Evolutionary conservation across 2,797 vertebrate species (phyloP), one percentile per base, ranked within the genome.

Genomic region (Melanotaenia maccullochi): DNA sequence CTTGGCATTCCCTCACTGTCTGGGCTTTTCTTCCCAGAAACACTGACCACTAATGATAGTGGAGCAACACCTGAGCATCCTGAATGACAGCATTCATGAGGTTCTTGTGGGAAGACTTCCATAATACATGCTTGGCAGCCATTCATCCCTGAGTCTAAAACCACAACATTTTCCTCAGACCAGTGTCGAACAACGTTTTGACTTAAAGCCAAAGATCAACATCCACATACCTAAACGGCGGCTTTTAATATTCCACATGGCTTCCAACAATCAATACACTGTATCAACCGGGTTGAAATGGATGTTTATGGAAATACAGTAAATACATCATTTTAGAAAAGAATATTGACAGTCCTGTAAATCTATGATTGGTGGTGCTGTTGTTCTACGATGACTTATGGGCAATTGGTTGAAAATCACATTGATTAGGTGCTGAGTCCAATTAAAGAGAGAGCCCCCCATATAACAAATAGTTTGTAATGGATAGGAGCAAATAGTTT

Each of bases 1-100:
- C 67, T 56, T 62, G 22, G 66, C 85, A 82, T 89, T 84, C 81
- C 54, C 77, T 62, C 38, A 68, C 75, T 68, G 63, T 67, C 14
- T 66, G 75, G 82, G 84, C 61, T 76, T 87, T 78, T 84, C 70
- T 92, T 93, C 91, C 87, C 82, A 89, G 91, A 93, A 93, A 87
- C 79, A 79, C 83, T 90, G 87, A 89, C 88, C 88, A 83, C 89
- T 93, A 94, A 93, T 93, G 87, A 93, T 85, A 89, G 87, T 76
- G 82, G 64, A 91, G 87, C 64, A 84, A 85, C 91, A 93, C 93
- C 91, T 91, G 89, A 87, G 76, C 79, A 85, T 85, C 75, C 69
- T 76, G 76, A 88, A 81, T 86, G 82, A 84, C 73, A 73, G 71
- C 52, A 4, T 70, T 82, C 78, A 68, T 40, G 60, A 16, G 51